Percentiles rank a stretch among this genome's conserved stretches.
Evolutionary conservation across 2,888 invertebrate species (phyloP).

Genomic region (Pristionchus fissidentatus): DNA sequence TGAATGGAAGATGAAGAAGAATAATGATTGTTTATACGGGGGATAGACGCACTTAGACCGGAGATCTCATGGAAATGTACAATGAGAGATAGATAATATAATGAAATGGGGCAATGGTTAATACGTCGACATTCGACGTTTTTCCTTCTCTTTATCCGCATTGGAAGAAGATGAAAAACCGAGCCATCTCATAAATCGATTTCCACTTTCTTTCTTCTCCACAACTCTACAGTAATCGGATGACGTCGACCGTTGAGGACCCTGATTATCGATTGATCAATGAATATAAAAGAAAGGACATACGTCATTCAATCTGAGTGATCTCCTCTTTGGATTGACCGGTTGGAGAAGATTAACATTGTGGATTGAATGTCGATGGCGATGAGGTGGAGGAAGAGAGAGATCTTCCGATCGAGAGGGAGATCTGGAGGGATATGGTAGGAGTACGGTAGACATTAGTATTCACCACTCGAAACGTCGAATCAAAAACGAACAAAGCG

Average conservation of each 20-base stretch:
- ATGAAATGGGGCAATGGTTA: not conserved
- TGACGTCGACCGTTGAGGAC: constrained; percentile 47
- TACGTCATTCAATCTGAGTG: constrained; percentile 35
- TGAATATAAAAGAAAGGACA: not conserved
- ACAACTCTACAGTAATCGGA: constrained; percentile 48
- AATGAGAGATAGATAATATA: not conserved
- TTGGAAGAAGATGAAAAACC: constrained; percentile 33
- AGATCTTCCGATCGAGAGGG: constrained; percentile 30
- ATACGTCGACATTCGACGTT: constrained; percentile 45
- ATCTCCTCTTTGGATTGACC: constrained; percentile 8
- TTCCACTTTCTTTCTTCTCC: constrained; percentile 45
- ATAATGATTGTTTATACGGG: not conserved
- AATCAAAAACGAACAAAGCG: too few relatives aligned
- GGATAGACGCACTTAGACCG: too few relatives aligned
- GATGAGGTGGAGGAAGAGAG: not conserved
- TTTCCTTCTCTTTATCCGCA: not conserved
- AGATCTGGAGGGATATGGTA: not conserved
- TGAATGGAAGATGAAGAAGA: not conserved
- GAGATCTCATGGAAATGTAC: constrained; percentile 17
- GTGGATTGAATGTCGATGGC: constrained; percentile 44
- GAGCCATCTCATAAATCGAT: constrained; percentile 49
- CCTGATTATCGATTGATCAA: constrained; percentile 5
- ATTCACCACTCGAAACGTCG: not conserved
- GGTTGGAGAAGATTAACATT: constrained; percentile 43
- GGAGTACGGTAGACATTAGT: not conserved